Percentiles rank a stretch among this genome's conserved stretches.
Evolutionary conservation across 2,113 vertebrate genomes (phyloP).

Genomic region (Ammodytes marinus): DNA sequence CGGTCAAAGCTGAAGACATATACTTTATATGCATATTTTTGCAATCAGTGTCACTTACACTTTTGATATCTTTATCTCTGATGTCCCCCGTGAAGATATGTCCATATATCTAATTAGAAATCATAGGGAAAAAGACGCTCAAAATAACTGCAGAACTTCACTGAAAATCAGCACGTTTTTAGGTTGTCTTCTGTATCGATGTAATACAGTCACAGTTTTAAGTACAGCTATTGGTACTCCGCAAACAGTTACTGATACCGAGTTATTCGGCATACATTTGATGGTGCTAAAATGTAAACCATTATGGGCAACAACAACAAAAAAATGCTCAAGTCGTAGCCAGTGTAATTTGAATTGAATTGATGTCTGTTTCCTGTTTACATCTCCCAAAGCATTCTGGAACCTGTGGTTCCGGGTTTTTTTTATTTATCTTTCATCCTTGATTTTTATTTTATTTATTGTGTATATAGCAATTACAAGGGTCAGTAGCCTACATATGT

Average conservation of each 20-base stretch:
- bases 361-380: not conserved
- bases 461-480: too few relatives aligned
- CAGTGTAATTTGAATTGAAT: not conserved
- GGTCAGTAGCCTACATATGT: too few relatives aligned
- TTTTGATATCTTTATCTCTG: not conserved
- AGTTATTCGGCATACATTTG: not conserved
- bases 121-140: not conserved
- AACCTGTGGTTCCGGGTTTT: too few relatives aligned
- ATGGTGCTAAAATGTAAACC: not conserved
- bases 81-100: not conserved
- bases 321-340: not conserved
- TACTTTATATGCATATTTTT: not conserved
- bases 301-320: not conserved
- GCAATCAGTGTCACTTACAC: not conserved
- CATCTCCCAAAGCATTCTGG: slow-evolving; percentile 7
- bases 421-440: too few relatives aligned
- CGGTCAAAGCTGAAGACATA: not conserved
- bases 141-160: not conserved
- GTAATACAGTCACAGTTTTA: not conserved
- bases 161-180: not conserved
- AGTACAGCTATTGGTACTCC: not conserved
- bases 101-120: not conserved
- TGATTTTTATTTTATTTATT: too few relatives aligned
- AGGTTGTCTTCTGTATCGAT: not conserved
- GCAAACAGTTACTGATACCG: not conserved